Conservation (phyloP, 1,140 invertebrate genomes). For the Amphibalanus amphitrite region DNA sequence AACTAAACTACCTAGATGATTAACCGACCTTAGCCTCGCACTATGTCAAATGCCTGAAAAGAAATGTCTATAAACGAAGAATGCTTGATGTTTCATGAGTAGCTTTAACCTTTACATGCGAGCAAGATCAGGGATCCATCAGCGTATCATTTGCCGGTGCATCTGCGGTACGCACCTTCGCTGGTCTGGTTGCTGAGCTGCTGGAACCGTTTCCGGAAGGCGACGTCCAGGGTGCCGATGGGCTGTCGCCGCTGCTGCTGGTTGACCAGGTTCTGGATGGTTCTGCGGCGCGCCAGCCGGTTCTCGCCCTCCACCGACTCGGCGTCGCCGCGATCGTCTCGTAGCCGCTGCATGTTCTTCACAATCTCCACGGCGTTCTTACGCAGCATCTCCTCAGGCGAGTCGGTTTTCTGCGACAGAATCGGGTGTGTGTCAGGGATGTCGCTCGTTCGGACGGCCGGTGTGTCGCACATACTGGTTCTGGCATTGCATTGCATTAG, state of each 20-base stretch:
- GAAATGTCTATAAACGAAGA: background rate
- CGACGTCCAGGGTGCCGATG: conserved; percentile 82
- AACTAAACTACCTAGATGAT: background rate
- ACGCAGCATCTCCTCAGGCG: conserved; percentile 57
- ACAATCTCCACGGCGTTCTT: conserved; percentile 88
- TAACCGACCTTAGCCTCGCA: background rate
- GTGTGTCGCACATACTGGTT: too few relatives aligned
- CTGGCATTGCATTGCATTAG: too few relatives aligned
- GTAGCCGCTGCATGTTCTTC: conserved; percentile 66
- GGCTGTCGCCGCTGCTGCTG: conserved; percentile 56
- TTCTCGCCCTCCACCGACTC: conserved; percentile 17
- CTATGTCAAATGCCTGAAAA: background rate
- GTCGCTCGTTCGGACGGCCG: too few relatives aligned
- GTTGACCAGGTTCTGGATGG: conserved; percentile 74
- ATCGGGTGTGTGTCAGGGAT: too few relatives aligned
- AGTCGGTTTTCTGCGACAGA: background rate
- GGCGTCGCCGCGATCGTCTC: conserved; percentile 50
- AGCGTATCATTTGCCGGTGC: background rate
- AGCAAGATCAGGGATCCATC: too few relatives aligned
- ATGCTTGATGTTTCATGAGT: too few relatives aligned
- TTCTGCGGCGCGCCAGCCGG: conserved; percentile 39
- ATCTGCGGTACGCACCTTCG: conserved; percentile 14
- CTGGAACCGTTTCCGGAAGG: conserved; percentile 80
- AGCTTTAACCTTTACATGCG: too few relatives aligned
- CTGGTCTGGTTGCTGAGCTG: conserved; percentile 52